These are phyloP conservation scores for Minunthozetes semirufus DNA, from an alignment of 2,888 invertebrate genomes.

Conservation along the genomic window DNA sequence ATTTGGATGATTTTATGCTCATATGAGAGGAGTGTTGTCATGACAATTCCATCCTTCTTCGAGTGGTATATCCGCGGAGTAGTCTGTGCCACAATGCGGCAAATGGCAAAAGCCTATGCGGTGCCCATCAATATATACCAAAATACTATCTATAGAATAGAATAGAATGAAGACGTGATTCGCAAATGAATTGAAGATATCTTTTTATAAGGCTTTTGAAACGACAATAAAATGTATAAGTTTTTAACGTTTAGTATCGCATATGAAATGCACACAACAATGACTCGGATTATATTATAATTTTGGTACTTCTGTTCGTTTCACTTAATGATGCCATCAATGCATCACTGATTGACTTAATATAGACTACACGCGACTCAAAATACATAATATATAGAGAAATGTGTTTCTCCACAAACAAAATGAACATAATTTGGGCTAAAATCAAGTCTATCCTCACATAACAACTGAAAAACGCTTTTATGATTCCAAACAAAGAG, in stretches of 20 bases:
- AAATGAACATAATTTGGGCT: constrained; percentile 10
- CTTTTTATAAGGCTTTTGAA: background rate
- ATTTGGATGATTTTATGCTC: constrained; percentile 14
- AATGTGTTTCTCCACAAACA: constrained; percentile 12
- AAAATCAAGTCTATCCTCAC: background rate
- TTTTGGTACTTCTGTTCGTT: constrained; percentile 1
- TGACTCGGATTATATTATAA: constrained; percentile 1
- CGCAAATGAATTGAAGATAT: background rate
- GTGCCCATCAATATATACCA: constrained; percentile 6
- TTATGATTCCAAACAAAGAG: constrained; percentile 7
- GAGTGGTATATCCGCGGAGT: constrained; percentile 12
- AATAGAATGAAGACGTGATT: constrained; percentile 16
- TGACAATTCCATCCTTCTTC: constrained; percentile 7
- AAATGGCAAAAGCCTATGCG: constrained; percentile 27
- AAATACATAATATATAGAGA: constrained; percentile 5
- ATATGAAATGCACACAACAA: constrained; percentile 9
- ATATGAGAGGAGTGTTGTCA: background rate
- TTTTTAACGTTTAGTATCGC: background rate
- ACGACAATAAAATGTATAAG: background rate
- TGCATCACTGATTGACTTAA: constrained; percentile 31
- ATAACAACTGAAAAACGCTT: background rate
- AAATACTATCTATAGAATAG: background rate
- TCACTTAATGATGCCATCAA: constrained; percentile 26
- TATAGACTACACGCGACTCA: constrained; percentile 25
- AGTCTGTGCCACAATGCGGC: constrained; percentile 19